A percentile compares a stretch with the other conserved stretches of the same genome.
Evolutionary conservation across 2,797 vertebrate genomes (phyloP).

Genomic region (Hybognathus amarus): DNA sequence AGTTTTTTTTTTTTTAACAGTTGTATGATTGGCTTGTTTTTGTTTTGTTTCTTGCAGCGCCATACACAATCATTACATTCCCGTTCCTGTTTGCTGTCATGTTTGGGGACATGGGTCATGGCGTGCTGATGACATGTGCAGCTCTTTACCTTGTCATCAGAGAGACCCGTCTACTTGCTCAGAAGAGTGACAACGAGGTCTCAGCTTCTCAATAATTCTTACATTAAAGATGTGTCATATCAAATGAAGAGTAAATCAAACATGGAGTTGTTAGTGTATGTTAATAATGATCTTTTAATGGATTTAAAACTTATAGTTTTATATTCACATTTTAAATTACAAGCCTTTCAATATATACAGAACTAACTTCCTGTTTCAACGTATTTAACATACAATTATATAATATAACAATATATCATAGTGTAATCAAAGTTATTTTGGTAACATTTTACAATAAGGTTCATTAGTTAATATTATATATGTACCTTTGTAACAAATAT

Average conservation of each 20-base stretch:
- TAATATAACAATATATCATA: background rate
- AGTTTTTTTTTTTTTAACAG: background rate
- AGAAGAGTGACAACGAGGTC: conserved; percentile 97
- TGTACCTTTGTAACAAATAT: no score
- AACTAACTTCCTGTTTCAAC: background rate
- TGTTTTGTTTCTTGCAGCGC: conserved; percentile 76
- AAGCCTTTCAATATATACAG: background rate
- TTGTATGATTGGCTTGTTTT: conserved; percentile 32
- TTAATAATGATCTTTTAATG: background rate
- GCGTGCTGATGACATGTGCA: conserved; percentile 88
- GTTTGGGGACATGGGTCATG: conserved; percentile 98
- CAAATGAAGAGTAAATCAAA: background rate
- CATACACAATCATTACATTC: conserved; percentile 96
- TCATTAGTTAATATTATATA: no score
- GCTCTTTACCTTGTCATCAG: conserved; percentile 94
- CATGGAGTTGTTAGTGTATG: background rate
- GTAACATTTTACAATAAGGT: no score
- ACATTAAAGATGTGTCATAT: no score
- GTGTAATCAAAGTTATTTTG: background rate
- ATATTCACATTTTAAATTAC: background rate
- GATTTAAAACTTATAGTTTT: background rate
- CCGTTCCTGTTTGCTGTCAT: conserved; percentile 98
- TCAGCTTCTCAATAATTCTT: background rate
- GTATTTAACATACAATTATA: background rate
- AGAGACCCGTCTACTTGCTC: conserved; percentile 92